phyloP scores from a whole-genome alignment of 2,113 vertebrate species.

The Centropus bengalensis region DNA sequence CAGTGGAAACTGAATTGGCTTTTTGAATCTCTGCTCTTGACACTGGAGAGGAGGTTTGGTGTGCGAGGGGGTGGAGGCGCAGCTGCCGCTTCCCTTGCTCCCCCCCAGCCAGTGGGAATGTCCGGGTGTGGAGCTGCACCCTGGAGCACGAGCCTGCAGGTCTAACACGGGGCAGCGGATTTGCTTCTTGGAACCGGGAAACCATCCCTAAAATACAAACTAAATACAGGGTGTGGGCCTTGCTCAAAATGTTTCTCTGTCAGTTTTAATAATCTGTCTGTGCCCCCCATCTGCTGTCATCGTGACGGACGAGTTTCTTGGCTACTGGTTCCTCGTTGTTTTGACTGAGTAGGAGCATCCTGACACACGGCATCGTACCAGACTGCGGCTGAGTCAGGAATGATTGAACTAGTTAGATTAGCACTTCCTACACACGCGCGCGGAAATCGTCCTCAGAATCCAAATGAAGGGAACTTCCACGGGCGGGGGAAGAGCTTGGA shows the following conservation, averaged over 20 bases:
- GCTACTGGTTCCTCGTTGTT: background rate
- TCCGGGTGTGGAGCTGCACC: background rate
- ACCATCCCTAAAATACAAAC: background rate
- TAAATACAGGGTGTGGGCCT: background rate
- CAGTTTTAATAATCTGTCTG: background rate
- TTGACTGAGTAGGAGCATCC: constrained; percentile 34
- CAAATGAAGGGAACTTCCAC: background rate
- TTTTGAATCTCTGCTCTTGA: constrained; percentile 50
- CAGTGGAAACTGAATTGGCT: constrained; percentile 44
- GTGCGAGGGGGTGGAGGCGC: constrained; percentile 19
- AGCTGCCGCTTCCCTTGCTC: constrained; percentile 10
- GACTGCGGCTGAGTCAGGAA: background rate
- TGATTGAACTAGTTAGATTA: background rate
- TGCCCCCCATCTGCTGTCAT: background rate
- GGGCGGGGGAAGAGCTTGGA: background rate
- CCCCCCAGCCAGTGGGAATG: background rate
- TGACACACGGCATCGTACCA: background rate
- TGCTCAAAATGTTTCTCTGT: background rate
- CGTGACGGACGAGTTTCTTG: background rate
- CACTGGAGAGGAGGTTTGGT: background rate
- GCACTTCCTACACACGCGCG: background rate
- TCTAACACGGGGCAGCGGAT: background rate
- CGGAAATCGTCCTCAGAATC: background rate
- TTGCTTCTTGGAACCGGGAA: background rate
- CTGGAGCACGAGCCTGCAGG: background rate